Conservation (phyloP, 2,113 vertebrate genomes). For the Dipodomys merriami region DNA sequence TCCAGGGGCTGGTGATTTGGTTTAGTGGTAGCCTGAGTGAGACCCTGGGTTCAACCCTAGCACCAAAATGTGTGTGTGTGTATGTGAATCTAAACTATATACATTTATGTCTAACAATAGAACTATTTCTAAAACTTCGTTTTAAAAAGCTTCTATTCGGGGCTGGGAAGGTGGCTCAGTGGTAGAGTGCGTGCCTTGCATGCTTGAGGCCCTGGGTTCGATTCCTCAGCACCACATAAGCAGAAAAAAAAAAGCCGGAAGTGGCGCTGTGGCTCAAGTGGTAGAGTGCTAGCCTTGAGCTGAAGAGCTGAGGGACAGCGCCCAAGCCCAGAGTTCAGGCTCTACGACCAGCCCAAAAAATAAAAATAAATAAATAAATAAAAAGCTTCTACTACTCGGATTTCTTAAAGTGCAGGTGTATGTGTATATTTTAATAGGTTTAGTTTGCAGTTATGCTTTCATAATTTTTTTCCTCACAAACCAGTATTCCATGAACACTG, state of each 20-base stretch:
- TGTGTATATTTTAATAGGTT: background rate
- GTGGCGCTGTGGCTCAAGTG: too few species aligned
- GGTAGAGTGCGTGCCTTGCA: too few species aligned
- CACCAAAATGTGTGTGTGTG: too few species aligned
- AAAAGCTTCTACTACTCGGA: background rate
- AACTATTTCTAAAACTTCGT: slow-evolving; percentile 22
- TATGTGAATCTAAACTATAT: background rate
- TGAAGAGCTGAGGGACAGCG: too few species aligned
- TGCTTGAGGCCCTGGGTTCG: too few species aligned
- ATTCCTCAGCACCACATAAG: too few species aligned
- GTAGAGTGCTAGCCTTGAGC: too few species aligned
- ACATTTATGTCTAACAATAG: background rate
- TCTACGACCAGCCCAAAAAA: background rate
- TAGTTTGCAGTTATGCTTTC: slow-evolving; percentile 3
- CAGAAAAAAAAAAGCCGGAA: too few species aligned
- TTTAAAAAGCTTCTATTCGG: background rate
- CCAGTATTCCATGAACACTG: slow-evolving; percentile 26
- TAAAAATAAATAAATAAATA: background rate
- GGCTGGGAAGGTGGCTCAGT: too few species aligned
- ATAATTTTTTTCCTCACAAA: background rate
- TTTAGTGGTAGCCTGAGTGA: background rate
- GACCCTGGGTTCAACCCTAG: background rate
- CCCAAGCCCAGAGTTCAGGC: too few species aligned
- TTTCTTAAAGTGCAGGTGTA: slow-evolving; percentile 2
- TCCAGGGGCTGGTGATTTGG: background rate